A percentile compares a stretch with the other conserved stretches of the same genome.
phyloP scores from a whole-genome alignment of 2,888 invertebrate genomes.

The Polyommatus iphigenia region DNA sequence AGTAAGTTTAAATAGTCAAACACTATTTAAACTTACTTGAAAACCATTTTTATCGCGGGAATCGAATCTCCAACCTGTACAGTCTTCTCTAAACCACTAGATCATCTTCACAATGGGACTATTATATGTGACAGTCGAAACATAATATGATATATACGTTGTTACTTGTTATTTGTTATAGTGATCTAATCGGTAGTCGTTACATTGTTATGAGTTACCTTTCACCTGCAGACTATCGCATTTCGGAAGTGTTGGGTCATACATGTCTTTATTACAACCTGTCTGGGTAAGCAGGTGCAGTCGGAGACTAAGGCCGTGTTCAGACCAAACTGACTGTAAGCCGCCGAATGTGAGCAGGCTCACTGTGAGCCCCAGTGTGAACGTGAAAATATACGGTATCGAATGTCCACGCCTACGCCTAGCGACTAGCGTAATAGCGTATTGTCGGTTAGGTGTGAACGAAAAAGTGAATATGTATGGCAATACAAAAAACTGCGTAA shows the following conservation, averaged over 20 bases:
- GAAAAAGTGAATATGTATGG: too few relatives aligned
- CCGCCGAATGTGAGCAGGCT: too few relatives aligned
- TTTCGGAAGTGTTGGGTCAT: neutral
- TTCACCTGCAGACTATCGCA: neutral
- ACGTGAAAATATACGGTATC: too few relatives aligned
- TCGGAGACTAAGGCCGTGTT: too few relatives aligned
- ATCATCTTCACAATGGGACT: neutral
- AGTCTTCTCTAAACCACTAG: neutral
- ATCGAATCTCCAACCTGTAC: neutral
- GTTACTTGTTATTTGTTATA: neutral
- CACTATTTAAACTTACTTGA: neutral
- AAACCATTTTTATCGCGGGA: neutral
- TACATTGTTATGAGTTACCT: neutral
- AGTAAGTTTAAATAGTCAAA: too few relatives aligned
- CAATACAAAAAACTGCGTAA: too few relatives aligned
- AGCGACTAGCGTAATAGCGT: too few relatives aligned
- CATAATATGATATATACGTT: neutral
- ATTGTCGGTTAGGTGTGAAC: too few relatives aligned
- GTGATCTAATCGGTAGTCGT: slow-evolving; percentile 6
- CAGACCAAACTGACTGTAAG: too few relatives aligned
- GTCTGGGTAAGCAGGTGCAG: neutral
- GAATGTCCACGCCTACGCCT: too few relatives aligned
- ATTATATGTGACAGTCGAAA: neutral
- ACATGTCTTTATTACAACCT: neutral
- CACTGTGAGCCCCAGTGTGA: too few relatives aligned